Conservation (phyloP, 2,113 vertebrate species). For the Entosphenus tridentatus region DNA sequence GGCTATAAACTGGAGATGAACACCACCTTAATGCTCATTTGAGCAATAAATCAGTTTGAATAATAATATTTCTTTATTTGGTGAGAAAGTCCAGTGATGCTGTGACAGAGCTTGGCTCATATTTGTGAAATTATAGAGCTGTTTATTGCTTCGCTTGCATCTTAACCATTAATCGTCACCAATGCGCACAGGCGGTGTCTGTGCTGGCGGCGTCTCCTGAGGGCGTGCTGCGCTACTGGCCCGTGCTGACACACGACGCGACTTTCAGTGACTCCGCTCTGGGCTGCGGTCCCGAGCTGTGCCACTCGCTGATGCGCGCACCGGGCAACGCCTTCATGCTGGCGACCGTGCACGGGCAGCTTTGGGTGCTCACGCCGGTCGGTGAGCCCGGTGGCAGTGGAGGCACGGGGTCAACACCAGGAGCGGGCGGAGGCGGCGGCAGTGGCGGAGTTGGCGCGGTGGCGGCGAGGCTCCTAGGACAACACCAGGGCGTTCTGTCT, state of each 20-base stretch:
- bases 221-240: constrained; percentile 57
- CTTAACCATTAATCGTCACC: no score
- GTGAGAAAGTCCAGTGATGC: background rate
- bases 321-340: no score
- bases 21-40: background rate
- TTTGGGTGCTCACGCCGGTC: no score
- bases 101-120: background rate
- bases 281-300: constrained; percentile 39
- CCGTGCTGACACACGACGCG: constrained; percentile 46
- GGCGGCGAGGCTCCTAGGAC: constrained; percentile 35
- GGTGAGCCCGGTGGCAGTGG: no score
- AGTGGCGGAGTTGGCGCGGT: constrained; percentile 38
- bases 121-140: background rate
- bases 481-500: constrained; percentile 68
- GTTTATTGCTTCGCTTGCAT: constrained; percentile 10
- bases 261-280: constrained; percentile 31
- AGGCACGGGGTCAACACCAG: no score
- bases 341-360: no score
- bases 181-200: constrained; percentile 24
- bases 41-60: background rate
- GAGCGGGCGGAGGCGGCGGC: no score
- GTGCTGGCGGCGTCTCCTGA: constrained; percentile 48
- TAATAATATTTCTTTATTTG: background rate
- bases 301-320: constrained; percentile 30
- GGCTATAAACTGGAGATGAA: background rate